A percentile compares a stretch with the other conserved stretches of the same genome.
Evolutionary conservation across 2,113 vertebrate genomes (phyloP).

Genomic region (Antennarius striatus): DNA sequence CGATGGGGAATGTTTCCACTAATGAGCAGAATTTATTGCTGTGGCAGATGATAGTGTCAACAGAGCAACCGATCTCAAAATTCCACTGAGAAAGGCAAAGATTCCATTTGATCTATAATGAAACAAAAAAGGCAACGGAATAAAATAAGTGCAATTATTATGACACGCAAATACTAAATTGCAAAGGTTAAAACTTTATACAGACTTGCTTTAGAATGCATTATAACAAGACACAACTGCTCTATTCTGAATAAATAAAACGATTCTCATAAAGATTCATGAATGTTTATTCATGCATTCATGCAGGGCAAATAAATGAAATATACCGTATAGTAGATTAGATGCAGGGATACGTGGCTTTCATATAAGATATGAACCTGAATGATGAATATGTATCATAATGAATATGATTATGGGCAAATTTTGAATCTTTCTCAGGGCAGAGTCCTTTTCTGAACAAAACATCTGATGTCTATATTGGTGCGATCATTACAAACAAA

Average conservation of each 20-base stretch:
- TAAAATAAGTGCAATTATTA: not conserved
- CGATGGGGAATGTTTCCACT: not conserved
- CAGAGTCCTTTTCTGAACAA: not conserved
- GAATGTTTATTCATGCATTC: too few relatives aligned
- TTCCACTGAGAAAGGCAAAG: not conserved
- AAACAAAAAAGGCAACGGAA: constrained; percentile 22
- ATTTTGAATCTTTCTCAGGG: not conserved
- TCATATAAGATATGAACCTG: not conserved
- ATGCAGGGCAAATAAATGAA: too few relatives aligned
- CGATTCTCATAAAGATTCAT: too few relatives aligned
- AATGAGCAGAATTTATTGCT: constrained; percentile 33
- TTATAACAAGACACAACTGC: too few relatives aligned
- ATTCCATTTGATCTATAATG: constrained; percentile 4
- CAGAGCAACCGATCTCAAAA: not conserved
- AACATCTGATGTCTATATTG: not conserved
- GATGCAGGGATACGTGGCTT: not conserved
- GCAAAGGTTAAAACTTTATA: not conserved
- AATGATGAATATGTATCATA: constrained; percentile 22
- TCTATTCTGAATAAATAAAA: too few relatives aligned
- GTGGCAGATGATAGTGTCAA: constrained; percentile 6
- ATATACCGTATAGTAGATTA: not conserved
- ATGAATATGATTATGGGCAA: not conserved
- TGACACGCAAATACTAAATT: not conserved
- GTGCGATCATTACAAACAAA: not conserved
- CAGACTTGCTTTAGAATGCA: not conserved